phyloP scores from a whole-genome alignment of 1,140 invertebrate genomes.

The Sesamia nonagrioides region DNA sequence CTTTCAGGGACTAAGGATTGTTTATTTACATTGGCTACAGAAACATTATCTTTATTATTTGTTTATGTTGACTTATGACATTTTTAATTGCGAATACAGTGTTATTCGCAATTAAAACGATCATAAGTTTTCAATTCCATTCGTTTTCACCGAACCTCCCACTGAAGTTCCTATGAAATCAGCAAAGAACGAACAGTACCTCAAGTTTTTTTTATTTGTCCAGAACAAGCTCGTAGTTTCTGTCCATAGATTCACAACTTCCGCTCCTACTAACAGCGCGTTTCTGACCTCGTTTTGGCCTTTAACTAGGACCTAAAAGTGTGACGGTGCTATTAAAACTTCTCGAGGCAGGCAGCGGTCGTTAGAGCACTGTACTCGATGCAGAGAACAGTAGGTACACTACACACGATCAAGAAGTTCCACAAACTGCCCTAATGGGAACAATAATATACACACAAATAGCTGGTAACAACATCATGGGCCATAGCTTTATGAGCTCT shows the following conservation, averaged over 20 bases:
- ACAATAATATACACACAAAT: slow-evolving; percentile 45
- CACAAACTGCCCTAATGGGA: slow-evolving; percentile 40
- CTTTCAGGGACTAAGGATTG: no score
- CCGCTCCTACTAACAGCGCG: slow-evolving; percentile 37
- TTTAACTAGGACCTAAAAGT: slow-evolving; percentile 72
- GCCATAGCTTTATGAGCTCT: slow-evolving; percentile 20
- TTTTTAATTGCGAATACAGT: no score
- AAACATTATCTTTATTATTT: no score
- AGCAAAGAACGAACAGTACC: no score
- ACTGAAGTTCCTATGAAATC: no score
- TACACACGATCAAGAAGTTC: slow-evolving; percentile 60
- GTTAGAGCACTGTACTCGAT: slow-evolving; percentile 67
- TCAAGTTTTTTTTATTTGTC: neutral
- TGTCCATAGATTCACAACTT: neutral
- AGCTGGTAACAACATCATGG: slow-evolving; percentile 4
- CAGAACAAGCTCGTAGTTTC: neutral
- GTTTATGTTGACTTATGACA: no score
- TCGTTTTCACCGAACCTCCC: no score
- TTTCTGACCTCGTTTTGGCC: slow-evolving; percentile 65
- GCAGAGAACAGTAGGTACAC: slow-evolving; percentile 59
- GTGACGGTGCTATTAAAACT: slow-evolving; percentile 74
- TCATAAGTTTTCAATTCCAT: no score
- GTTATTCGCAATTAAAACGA: no score
- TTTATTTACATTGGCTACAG: no score
- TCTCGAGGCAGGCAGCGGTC: slow-evolving; percentile 68